phyloP scores from a whole-genome alignment of 2,797 vertebrate species.

The Sorex maritimensis region DNA sequence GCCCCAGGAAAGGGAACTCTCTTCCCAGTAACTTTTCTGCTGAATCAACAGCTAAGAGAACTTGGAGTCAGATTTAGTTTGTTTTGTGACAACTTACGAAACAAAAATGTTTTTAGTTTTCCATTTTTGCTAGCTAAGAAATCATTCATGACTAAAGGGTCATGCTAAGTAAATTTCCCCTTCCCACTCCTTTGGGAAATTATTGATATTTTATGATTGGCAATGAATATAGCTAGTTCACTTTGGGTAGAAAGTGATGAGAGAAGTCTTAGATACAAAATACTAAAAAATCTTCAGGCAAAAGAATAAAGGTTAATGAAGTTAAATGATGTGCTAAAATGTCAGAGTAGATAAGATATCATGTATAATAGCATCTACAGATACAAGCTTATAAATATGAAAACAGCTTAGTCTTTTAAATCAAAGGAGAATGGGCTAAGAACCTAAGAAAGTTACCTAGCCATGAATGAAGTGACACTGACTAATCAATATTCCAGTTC shows the following conservation, averaged over 20 bases:
- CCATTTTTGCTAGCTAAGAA: conserved; percentile 36
- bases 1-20: neutral
- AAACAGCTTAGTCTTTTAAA: conserved; percentile 25
- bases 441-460: neutral
- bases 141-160: neutral
- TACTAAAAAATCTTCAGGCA: neutral
- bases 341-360: neutral
- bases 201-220: neutral
- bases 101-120: conserved; percentile 18
- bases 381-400: neutral
- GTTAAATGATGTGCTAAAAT: neutral
- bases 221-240: conserved; percentile 12
- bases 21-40: neutral
- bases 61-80: neutral
- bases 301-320: conserved; percentile 45
- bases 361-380: neutral
- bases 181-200: conserved; percentile 23
- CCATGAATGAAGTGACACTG: neutral
- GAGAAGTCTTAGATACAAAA: neutral
- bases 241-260: neutral
- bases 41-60: conserved; percentile 33
- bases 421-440: conserved; percentile 8
- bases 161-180: neutral
- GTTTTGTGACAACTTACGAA: conserved; percentile 30
- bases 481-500: neutral